A percentile compares a stretch with the other conserved stretches of the same genome.
Evolutionary conservation across 2,113 vertebrate species (phyloP).

Genomic region (Scomber scombrus): DNA sequence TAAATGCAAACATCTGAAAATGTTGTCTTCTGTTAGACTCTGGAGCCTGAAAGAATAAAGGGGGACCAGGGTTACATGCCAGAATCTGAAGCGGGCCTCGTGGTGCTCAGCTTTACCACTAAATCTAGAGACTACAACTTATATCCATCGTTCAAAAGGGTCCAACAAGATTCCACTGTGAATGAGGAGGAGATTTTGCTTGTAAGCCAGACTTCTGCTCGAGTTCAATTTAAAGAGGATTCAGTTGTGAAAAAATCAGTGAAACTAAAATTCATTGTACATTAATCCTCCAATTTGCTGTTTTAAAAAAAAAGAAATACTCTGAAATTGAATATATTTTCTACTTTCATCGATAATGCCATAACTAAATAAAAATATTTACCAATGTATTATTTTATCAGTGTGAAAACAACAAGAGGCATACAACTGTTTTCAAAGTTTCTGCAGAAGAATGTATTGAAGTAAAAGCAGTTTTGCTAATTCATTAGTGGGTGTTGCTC

Average conservation of each 20-base stretch:
- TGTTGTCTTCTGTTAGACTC: constrained; percentile 62
- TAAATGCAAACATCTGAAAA: constrained; percentile 81
- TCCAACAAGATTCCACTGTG: not conserved
- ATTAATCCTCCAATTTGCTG: too few relatives aligned
- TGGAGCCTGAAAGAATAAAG: constrained; percentile 30
- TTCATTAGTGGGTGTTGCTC: constrained; percentile 64
- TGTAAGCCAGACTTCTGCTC: too few relatives aligned
- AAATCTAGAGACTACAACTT: not conserved
- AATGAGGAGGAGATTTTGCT: not conserved
- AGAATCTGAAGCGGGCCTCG: constrained; percentile 17
- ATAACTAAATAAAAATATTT: not conserved
- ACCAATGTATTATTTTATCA: not conserved
- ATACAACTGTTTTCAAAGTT: not conserved
- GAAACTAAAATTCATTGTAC: too few relatives aligned
- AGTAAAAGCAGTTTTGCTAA: not conserved
- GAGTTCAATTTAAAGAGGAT: too few relatives aligned
- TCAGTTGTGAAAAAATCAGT: too few relatives aligned
- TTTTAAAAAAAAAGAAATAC: too few relatives aligned
- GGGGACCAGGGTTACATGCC: constrained; percentile 27
- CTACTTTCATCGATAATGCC: not conserved
- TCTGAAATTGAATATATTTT: not conserved
- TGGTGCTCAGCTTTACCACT: not conserved
- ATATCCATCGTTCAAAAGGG: too few relatives aligned
- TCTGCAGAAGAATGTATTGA: not conserved
- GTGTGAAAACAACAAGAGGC: not conserved